phyloP scores from a whole-genome alignment of 2,797 vertebrate genomes.

The Erpetoichthys calabaricus region DNA sequence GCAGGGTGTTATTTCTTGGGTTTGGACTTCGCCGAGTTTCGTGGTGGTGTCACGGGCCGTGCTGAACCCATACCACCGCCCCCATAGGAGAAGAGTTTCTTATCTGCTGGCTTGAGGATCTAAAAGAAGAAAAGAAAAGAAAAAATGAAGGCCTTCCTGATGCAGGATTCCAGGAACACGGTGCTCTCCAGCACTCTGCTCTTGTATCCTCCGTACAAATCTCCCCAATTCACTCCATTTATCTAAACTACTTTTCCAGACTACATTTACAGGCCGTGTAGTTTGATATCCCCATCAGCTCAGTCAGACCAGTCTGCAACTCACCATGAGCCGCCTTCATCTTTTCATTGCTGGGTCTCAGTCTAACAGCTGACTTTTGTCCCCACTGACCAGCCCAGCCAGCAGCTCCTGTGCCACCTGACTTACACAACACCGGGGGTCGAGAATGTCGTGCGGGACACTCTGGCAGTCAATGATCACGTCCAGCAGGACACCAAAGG shows the following conservation, averaged over 20 bases:
- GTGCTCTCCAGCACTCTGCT: too few species aligned
- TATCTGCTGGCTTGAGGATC: slow-evolving; percentile 66
- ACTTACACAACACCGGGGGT: slow-evolving; percentile 64
- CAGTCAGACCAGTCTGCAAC: too few species aligned
- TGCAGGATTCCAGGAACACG: too few species aligned
- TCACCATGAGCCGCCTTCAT: too few species aligned
- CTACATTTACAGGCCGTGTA: too few species aligned
- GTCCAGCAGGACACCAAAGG: slow-evolving; percentile 72
- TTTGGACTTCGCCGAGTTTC: slow-evolving; percentile 64
- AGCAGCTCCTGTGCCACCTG: slow-evolving; percentile 71
- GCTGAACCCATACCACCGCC: slow-evolving; percentile 45
- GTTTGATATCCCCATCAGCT: too few species aligned
- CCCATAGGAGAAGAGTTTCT: slow-evolving; percentile 55
- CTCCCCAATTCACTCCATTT: too few species aligned
- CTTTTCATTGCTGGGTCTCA: too few species aligned
- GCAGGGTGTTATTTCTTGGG: slow-evolving; percentile 59
- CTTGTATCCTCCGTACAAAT: too few species aligned
- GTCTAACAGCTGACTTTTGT: neutral
- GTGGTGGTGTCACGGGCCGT: slow-evolving; percentile 58
- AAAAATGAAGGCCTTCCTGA: neutral
- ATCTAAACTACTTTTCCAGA: too few species aligned
- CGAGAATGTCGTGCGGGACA: slow-evolving; percentile 67
- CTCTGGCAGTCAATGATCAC: slow-evolving; percentile 74
- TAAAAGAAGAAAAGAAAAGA: slow-evolving; percentile 16
- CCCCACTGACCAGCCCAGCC: slow-evolving; percentile 59